These are phyloP conservation scores for Leucoraja ocellata DNA, from an alignment of 2,797 vertebrate genomes.

Conservation along the genomic window DNA sequence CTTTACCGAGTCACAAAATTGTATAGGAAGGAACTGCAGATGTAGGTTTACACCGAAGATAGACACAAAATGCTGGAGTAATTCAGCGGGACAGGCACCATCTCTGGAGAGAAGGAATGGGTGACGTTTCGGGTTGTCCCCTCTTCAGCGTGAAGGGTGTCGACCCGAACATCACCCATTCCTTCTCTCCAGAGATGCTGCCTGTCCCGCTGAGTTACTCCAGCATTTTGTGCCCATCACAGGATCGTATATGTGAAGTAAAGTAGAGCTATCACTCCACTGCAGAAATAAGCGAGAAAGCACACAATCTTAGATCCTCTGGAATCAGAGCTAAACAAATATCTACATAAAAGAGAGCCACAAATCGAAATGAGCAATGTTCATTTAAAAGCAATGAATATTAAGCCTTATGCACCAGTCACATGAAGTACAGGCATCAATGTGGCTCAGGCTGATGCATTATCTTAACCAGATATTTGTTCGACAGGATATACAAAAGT, in stretches of 20 bases:
- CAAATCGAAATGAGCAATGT: not conserved
- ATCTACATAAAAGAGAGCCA: not conserved
- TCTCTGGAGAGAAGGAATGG: too few relatives aligned
- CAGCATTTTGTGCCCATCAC: too few relatives aligned
- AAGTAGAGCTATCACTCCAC: not conserved
- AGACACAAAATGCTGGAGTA: too few relatives aligned
- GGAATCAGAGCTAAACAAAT: not conserved
- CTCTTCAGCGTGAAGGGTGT: too few relatives aligned
- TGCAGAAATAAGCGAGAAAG: not conserved
- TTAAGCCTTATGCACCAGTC: not conserved
- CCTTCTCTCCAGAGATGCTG: too few relatives aligned
- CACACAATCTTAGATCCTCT: not conserved
- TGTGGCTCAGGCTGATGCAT: not conserved
- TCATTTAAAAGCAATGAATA: not conserved
- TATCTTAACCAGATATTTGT: not conserved
- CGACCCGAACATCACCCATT: too few relatives aligned
- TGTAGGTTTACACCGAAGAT: too few relatives aligned
- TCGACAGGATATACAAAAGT: not conserved
- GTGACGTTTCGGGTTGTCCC: too few relatives aligned
- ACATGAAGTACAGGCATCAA: not conserved
- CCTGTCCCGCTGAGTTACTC: too few relatives aligned
- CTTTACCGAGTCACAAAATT: not conserved
- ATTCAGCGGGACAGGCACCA: too few relatives aligned
- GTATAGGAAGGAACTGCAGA: too few relatives aligned
- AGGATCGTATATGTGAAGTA: not conserved